Base-by-base conservation (phyloP, 2,113 vertebrate species). In the Canis aureus region DNA sequence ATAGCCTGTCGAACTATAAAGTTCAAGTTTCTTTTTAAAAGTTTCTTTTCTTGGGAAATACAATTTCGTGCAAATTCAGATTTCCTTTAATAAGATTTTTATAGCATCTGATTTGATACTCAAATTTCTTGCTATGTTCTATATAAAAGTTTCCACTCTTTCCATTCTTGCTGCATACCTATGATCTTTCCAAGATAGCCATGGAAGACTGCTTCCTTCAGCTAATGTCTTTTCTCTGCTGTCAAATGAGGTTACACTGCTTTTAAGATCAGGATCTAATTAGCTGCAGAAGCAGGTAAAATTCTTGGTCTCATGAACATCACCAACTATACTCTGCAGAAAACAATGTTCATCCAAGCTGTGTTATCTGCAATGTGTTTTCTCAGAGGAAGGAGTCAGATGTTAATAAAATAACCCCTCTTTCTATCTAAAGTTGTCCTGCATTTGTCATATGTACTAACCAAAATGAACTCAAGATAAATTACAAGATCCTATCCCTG, bases 1-100 rank as follows among this genome's bases (percentile, higher is more conserved):
- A 83, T 71, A 93, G 38, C 29, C 82, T 95, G 69, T 89, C 82
- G 80, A 91, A 88, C 20, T n/a, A 17, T 95, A 89, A 92, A 83
- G 43, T 94, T 84, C 81, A 92, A 85, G 25, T 71, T 94, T 66
- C 57, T 35, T 76, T 91, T 95, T 66, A 67, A 78, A 97, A 74
- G 49, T 89, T 91, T 91, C 25, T 87, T 95, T 91, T 88, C 62
- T 92, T 85, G 7, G 13, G 11, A 91, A 91, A 89, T 82, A 76
- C 38, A 32, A 86, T 82, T 97, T 93, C 22, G 12, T 64, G 38
- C 55, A 95, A 87, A 97, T 88, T 91, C 62, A 83, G 38, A 82
- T 71, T 91, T 93, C 64, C 60, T 84, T 49, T 88, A 73, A 79
- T 87, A 35, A 84, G 35, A 82, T 35, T 88, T 94, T 90, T 79